phyloP scores from a whole-genome alignment of 2,888 invertebrate species.

The Drosophila ezoana region DNA sequence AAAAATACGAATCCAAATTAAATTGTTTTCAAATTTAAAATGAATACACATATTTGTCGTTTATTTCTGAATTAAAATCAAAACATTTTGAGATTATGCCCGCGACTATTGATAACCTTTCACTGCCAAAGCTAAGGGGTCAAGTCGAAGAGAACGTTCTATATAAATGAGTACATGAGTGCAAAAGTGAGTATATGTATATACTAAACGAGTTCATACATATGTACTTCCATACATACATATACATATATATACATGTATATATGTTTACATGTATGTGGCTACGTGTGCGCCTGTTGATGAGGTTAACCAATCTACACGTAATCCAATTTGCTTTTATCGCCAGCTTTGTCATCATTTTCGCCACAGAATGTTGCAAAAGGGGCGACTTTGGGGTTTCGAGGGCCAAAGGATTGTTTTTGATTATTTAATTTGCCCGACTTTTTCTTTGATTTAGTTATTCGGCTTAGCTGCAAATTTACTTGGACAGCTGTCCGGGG shows the following conservation, averaged over 20 bases:
- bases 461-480: conserved; percentile 51
- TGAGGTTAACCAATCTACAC: conserved; percentile 61
- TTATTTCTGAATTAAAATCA: conserved; percentile 21
- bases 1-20: background rate
- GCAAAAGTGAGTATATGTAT: background rate
- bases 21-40: background rate
- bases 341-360: conserved; percentile 33
- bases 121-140: conserved; percentile 16
- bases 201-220: background rate
- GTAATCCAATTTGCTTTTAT: conserved; percentile 68
- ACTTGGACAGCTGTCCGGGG: conserved; percentile 34
- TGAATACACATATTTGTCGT: conserved; percentile 3
- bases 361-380: background rate
- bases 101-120: conserved; percentile 44
- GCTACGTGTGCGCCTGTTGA: conserved; percentile 10
- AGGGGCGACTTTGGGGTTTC: background rate
- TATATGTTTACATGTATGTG: background rate
- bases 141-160: conserved; percentile 17
- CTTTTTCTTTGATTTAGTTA: conserved; percentile 75
- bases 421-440: conserved; percentile 68
- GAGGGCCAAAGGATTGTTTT: conserved; percentile 46
- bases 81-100: conserved; percentile 25
- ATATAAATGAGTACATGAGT: background rate
- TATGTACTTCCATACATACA: background rate
- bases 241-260: background rate